Conservation (phyloP, 1,140 invertebrate genomes). For the Macrotrachela quadricornifera region DNA sequence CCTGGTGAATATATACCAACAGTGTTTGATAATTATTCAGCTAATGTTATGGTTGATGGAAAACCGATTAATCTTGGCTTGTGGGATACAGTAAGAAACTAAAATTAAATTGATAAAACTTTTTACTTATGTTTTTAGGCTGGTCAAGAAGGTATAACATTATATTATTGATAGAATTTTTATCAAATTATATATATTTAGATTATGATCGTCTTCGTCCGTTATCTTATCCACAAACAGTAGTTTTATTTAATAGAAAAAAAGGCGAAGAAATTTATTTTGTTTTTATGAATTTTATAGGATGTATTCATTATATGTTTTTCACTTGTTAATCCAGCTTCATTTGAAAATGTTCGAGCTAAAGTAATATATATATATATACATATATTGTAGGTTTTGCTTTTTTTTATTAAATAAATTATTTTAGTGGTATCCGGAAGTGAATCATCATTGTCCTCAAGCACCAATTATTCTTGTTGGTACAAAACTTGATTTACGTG, state of each 20-base stretch:
- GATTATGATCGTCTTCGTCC: conserved; percentile 82
- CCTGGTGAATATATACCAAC: conserved; percentile 15
- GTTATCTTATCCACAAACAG: conserved; percentile 84
- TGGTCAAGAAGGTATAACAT: conserved; percentile 31
- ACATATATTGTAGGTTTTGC: no score
- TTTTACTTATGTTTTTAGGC: conserved; percentile 10
- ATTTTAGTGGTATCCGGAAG: conserved; percentile 34
- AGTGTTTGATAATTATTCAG: conserved; percentile 86
- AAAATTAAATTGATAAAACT: no score
- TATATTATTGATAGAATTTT: no score
- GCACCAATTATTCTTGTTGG: conserved; percentile 42
- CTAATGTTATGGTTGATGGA: conserved; percentile 96
- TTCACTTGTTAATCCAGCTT: conserved; percentile 87
- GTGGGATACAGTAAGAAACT: conserved; percentile 22
- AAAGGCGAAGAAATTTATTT: no score
- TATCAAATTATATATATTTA: no score
- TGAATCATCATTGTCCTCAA: conserved; percentile 39
- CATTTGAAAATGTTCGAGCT: conserved; percentile 92
- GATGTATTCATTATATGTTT: conserved; percentile 97
- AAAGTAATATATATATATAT: conserved; percentile 36
- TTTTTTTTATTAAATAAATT: no score
- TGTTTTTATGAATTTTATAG: no score
- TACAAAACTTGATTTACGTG: conserved; percentile 62
- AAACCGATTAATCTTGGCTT: conserved; percentile 73
- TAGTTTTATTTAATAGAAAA: no score